Percentiles rank a stretch among this genome's conserved stretches.
Conservation (phyloP, 2,113 vertebrate species). For the Pteropus alecto region DNA sequence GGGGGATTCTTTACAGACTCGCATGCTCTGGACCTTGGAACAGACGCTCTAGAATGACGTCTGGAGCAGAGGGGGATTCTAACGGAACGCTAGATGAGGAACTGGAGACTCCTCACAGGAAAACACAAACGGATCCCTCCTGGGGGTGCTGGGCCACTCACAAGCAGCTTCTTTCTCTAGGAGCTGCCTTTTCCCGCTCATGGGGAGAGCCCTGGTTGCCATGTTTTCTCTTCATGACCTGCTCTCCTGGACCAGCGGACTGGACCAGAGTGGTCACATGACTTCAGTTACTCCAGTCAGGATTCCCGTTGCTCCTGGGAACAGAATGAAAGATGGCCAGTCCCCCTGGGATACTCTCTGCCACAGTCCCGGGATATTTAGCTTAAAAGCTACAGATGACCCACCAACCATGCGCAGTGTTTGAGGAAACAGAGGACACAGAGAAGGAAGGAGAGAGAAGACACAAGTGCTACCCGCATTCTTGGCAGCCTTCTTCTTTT, state of each 20-base stretch:
- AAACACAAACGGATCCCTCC: not conserved
- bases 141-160: not conserved
- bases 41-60: not conserved
- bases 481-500: too few relatives aligned
- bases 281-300: fast-evolving
- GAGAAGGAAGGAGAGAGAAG: not conserved
- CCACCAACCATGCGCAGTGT: fast-evolving
- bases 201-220: not conserved
- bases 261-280: too few relatives aligned
- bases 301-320: not conserved
- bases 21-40: not conserved
- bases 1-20: not conserved
- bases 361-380: not conserved
- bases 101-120: not conserved
- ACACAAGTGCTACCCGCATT: fast-evolving
- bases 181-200: not conserved
- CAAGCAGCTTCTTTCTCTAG: not conserved
- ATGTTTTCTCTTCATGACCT: fast-evolving
- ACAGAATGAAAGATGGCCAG: not conserved
- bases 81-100: too few relatives aligned
- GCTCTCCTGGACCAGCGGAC: not conserved
- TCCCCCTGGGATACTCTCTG: not conserved
- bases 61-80: not conserved
- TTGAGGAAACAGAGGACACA: not conserved
- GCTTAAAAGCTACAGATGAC: not conserved